Conservation (phyloP, 2,797 vertebrate genomes). For the Bovichtus variegatus region DNA sequence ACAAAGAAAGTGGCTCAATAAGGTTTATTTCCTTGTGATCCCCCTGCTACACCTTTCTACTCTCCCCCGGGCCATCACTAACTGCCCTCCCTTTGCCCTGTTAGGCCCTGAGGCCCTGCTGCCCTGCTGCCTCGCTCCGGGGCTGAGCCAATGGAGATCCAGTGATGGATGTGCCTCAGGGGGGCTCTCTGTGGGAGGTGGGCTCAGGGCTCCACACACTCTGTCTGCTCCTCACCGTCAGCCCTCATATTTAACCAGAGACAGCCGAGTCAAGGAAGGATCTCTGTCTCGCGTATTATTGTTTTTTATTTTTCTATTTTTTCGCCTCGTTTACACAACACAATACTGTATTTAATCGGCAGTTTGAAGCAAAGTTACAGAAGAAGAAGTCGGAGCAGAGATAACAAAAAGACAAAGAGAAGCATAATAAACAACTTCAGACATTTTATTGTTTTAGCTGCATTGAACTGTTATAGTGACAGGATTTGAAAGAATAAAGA, state of each 20-base stretch:
- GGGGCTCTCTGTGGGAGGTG: conserved; percentile 70
- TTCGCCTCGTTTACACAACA: conserved; percentile 18
- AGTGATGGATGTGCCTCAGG: conserved; percentile 73
- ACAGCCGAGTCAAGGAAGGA: conserved; percentile 25
- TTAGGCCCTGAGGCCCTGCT: conserved; percentile 54
- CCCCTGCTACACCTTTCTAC: conserved; percentile 4
- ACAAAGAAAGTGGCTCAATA: conserved; percentile 20
- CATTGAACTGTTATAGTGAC: neutral
- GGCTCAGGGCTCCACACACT: conserved; percentile 40
- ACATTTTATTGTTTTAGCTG: neutral
- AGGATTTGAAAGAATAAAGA: neutral
- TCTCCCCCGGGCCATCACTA: conserved; percentile 19
- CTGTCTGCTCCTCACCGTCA: conserved; percentile 40
- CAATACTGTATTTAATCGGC: conserved; percentile 22
- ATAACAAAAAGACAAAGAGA: conserved; percentile 4
- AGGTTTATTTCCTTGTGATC: conserved; percentile 23
- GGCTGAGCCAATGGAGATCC: conserved; percentile 64
- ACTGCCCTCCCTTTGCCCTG: conserved; percentile 50
- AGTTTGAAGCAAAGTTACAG: neutral
- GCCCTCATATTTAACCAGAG: conserved; percentile 45
- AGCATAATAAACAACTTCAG: conserved; percentile 9
- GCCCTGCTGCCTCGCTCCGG: conserved; percentile 37
- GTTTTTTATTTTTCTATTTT: neutral
- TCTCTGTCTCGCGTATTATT: neutral
- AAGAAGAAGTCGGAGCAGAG: neutral